These are phyloP conservation scores for Bradypodion pumilum DNA, from an alignment of 2,797 vertebrate species.

Conservation along the genomic window DNA sequence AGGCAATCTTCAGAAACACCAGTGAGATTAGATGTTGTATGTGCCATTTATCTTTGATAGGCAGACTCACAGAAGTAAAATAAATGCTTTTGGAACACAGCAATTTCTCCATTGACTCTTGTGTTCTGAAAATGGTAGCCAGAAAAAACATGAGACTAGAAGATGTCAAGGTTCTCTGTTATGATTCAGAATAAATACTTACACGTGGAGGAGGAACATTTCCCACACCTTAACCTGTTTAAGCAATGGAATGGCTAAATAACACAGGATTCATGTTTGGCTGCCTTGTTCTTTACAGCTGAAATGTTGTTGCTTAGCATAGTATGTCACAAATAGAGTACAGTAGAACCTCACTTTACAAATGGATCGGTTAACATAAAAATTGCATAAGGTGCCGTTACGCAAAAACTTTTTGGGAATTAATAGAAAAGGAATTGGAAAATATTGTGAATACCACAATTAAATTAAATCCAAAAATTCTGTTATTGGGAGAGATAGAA, in stretches of 20 bases:
- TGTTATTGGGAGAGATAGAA: too few species aligned
- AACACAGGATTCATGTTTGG: fast-evolving
- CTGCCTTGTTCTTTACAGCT: neutral
- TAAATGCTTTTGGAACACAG: neutral
- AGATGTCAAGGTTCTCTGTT: neutral
- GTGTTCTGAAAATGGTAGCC: neutral
- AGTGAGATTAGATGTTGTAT: neutral
- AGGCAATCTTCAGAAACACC: neutral
- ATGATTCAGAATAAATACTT: neutral
- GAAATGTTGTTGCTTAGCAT: too few species aligned
- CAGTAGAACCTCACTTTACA: too few species aligned
- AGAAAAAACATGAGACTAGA: neutral
- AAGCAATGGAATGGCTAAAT: fast-evolving
- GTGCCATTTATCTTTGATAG: neutral
- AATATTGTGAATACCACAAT: too few species aligned
- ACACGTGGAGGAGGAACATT: fast-evolving
- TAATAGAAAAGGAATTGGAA: too few species aligned
- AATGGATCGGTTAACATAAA: too few species aligned
- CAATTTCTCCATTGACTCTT: neutral
- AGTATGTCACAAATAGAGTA: too few species aligned
- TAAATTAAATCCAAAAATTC: too few species aligned
- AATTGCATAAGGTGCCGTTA: too few species aligned
- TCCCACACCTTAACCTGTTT: neutral
- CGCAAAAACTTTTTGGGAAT: too few species aligned
- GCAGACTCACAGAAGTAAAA: neutral